Percentiles rank a stretch among this genome's conserved stretches.
phyloP scores from a whole-genome alignment of 2,113 vertebrate genomes.

The Triplophysa tibetana region DNA sequence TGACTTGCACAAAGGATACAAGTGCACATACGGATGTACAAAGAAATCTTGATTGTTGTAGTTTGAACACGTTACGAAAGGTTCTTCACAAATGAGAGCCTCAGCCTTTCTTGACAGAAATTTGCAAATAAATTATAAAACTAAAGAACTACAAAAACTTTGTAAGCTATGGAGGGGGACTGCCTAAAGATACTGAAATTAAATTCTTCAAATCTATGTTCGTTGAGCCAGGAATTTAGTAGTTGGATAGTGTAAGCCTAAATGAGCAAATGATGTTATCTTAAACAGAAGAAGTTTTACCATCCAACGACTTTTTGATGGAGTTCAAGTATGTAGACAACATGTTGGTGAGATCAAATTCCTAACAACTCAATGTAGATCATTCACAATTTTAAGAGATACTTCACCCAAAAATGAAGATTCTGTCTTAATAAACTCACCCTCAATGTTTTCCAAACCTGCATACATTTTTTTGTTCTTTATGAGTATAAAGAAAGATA shows the following conservation, averaged over 20 bases:
- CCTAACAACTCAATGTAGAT: background rate
- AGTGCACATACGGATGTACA: background rate
- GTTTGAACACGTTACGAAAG: background rate
- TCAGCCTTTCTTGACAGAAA: background rate
- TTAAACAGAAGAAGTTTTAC: conserved; percentile 63
- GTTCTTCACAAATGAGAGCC: background rate
- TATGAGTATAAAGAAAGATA: too few species aligned
- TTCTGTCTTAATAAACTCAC: too few species aligned
- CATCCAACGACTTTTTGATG: conserved; percentile 18
- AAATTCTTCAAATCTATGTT: conserved; percentile 47
- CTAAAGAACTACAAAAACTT: background rate
- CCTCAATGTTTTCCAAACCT: too few species aligned
- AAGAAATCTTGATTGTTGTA: background rate
- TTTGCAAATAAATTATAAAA: too few species aligned
- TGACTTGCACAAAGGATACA: background rate
- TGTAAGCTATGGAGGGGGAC: background rate
- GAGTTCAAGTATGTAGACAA: conserved; percentile 24
- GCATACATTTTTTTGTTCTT: too few species aligned
- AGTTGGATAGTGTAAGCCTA: conserved; percentile 64
- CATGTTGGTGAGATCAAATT: conserved; percentile 28
- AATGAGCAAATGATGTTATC: conserved; percentile 61
- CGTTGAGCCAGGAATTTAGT: conserved; percentile 51
- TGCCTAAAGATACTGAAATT: conserved; percentile 34
- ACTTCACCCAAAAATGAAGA: too few species aligned
- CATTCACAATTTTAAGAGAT: background rate